Base-by-base conservation (phyloP, 2,797 vertebrate species). In the Sebastes nivosus region DNA sequence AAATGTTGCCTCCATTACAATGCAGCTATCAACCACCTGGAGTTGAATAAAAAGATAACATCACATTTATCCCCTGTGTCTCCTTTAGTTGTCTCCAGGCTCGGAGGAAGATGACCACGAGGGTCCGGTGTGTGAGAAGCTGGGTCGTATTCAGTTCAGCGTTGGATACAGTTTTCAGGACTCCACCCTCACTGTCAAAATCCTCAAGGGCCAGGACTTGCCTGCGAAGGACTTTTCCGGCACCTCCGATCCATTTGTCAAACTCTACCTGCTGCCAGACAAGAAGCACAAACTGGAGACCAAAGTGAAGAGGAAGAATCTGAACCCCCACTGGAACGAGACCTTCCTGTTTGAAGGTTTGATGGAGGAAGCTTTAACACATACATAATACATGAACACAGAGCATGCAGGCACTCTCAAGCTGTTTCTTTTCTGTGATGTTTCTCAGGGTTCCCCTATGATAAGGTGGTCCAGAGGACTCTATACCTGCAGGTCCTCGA, bases 271-370 rank as follows among this genome's bases (percentile, higher is more conserved):
- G 93, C 96, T 99, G 83, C 98, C 98, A 0, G 98, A 99, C 95
- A 99, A 99, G 95, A 99, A 99, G 96, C 97, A 99, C 97, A 99
- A 99, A 94, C 88, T 99, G 94, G 98, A 99, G 95, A 99, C 98
- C 89, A 99, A 99, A 96, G 98, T 99, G 90, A 99, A 99, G 94
- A 94, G 98, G 89, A 99, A 99, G 96, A 99, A 99, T 94, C 96
- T 99, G 77, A 99, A 99, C 80, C 98, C 98, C 0, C 98, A 99
- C 90, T 99, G 98, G 98, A 99, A 99, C 0, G 98, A 99, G 94
- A 99, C 98, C 73, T 99, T 99, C 92, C 96, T 99, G 73, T 99
- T 99, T 1, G 98, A 99, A 96, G 98, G 98, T 98, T 83, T 34
- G 80, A 46, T 13, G 4, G 57, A 75, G 18, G 24, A 67, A 16